These are phyloP conservation scores for Hippocampus mohnikei DNA, from an alignment of 2,113 vertebrate species.

Conservation along the genomic window DNA sequence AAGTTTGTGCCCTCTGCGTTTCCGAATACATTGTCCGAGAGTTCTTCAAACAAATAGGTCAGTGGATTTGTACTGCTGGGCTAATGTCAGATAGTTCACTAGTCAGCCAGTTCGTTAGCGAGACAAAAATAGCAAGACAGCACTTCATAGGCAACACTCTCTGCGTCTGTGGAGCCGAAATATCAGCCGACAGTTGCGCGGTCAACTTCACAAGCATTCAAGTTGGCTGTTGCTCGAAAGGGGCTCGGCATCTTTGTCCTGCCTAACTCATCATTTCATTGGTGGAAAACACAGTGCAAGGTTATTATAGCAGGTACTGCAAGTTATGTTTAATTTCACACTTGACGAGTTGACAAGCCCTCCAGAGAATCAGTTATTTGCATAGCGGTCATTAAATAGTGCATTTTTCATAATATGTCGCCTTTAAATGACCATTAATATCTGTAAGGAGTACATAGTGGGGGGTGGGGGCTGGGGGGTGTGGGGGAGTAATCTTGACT, in stretches of 20 bases:
- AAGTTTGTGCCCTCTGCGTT: not conserved
- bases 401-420: not conserved
- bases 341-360: not conserved
- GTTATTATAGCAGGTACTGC: not conserved
- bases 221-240: not conserved
- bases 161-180: no score
- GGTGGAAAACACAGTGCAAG: not conserved
- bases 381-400: not conserved
- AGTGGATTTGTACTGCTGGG: not conserved
- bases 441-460: no score
- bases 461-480: not conserved
- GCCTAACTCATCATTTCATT: not conserved
- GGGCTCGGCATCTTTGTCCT: not conserved
- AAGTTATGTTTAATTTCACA: not conserved
- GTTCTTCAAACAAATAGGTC: not conserved
- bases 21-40: not conserved
- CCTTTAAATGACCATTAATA: not conserved
- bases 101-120: no score
- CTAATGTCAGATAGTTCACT: no score
- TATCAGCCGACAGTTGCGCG: not conserved
- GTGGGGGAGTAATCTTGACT: conserved; percentile 3
- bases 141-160: no score
- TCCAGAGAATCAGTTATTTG: not conserved
- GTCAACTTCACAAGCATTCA: not conserved
- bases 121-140: no score